Conservation (phyloP, 1,140 invertebrate genomes). For the Bombus ignitus region DNA sequence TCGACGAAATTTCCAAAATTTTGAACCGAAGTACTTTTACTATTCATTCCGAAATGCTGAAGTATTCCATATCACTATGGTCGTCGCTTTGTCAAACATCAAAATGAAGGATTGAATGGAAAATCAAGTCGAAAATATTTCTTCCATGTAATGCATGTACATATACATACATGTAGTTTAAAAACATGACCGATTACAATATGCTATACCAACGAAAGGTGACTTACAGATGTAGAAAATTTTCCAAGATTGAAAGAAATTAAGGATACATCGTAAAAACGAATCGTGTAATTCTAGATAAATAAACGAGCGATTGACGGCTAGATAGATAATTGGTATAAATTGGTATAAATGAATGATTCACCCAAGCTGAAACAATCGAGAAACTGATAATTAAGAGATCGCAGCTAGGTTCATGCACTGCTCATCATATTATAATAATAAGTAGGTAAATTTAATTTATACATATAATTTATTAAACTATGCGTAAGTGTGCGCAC, state of each 20-base stretch:
- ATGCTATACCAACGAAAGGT: neutral
- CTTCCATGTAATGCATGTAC: neutral
- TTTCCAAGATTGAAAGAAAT: neutral
- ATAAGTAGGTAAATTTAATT: neutral
- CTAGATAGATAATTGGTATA: too few species aligned
- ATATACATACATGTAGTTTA: neutral
- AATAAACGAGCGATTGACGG: neutral
- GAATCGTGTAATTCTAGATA: neutral
- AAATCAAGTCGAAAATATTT: neutral
- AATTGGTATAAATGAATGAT: neutral
- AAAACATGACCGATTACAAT: neutral
- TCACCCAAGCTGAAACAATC: neutral
- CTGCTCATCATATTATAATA: neutral
- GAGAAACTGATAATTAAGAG: neutral
- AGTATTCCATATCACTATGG: neutral
- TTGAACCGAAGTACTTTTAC: slow-evolving; percentile 60
- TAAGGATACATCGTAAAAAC: neutral
- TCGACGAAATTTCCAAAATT: slow-evolving; percentile 58
- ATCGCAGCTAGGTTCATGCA: neutral
- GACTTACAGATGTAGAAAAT: neutral
- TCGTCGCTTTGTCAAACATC: neutral
- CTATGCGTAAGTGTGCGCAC: neutral
- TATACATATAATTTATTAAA: neutral
- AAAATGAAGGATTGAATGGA: neutral
- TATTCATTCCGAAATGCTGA: slow-evolving; percentile 10